Evolutionary conservation across 2,113 vertebrate species (phyloP).

Genomic region (Daphoenositta chrysoptera): DNA sequence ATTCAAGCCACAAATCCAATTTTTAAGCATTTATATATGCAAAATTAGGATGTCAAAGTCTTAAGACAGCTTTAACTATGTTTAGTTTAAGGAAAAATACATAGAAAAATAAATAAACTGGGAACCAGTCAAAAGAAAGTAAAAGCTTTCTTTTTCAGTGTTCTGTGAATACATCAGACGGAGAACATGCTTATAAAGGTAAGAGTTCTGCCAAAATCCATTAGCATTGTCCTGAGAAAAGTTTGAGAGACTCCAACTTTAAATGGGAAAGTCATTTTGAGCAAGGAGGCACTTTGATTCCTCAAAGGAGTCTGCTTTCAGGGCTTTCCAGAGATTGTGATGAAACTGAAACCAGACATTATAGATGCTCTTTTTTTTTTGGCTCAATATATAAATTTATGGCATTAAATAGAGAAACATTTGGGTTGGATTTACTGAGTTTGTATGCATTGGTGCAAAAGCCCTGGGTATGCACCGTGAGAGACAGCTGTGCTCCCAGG

Average conservation of each 20-base stretch:
- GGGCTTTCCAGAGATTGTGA: not conserved
- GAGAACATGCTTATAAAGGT: not conserved
- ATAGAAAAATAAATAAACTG: not conserved
- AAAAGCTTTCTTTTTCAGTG: not conserved
- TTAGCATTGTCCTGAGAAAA: not conserved
- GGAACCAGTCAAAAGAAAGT: not conserved
- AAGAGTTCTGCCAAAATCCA: not conserved
- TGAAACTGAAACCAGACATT: not conserved
- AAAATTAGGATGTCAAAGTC: not conserved
- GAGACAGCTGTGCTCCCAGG: not conserved
- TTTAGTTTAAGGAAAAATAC: not conserved
- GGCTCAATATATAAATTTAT: not conserved
- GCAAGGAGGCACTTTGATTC: not conserved
- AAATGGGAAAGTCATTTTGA: not conserved
- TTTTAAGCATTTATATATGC: not conserved
- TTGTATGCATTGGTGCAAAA: not conserved
- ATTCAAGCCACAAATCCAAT: not conserved
- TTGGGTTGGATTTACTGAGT: not conserved
- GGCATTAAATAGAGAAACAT: not conserved
- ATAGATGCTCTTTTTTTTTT: not conserved
- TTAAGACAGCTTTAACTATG: not conserved
- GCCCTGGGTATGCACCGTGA: accelerated
- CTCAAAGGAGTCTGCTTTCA: not conserved
- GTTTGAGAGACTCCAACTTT: not conserved
- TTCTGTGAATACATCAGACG: not conserved